Conservation (phyloP, 1,140 invertebrate species). For the Drosophila nannoptera region DNA sequence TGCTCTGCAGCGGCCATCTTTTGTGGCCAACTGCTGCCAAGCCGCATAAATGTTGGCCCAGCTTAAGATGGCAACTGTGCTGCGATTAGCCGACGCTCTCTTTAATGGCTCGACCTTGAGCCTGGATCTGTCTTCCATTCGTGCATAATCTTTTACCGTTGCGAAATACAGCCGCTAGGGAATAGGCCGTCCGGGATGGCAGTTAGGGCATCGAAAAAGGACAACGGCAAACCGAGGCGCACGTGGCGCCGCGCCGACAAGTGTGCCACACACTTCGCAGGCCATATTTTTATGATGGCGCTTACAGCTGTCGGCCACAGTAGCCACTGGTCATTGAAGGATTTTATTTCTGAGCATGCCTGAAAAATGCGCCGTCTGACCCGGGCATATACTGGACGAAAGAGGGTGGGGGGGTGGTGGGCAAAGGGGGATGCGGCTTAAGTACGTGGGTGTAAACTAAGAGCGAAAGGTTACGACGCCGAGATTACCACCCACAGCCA, state of each 20-base stretch:
- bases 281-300: constrained; percentile 50
- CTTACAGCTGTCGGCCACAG: constrained; percentile 36
- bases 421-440: constrained; percentile 8
- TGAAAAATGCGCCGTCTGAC: constrained; percentile 20
- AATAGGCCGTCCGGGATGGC: background rate
- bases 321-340: constrained; percentile 23
- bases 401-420: no score
- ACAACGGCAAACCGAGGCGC: constrained; percentile 49
- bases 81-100: no score
- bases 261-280: constrained; percentile 47
- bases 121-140: no score
- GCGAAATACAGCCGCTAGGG: background rate
- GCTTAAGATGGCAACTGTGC: no score
- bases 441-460: constrained; percentile 28
- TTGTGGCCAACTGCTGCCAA: background rate
- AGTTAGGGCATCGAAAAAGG: constrained; percentile 28
- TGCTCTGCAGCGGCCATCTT: background rate
- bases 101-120: no score
- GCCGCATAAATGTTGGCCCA: no score
- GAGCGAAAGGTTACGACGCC: background rate
- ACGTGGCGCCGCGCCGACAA: constrained; percentile 43
- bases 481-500: background rate
- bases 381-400: constrained; percentile 11
- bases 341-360: constrained; percentile 10
- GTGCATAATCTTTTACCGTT: no score